Evolutionary conservation across 2,113 vertebrate species (phyloP).

Genomic region (Arenaria interpres): DNA sequence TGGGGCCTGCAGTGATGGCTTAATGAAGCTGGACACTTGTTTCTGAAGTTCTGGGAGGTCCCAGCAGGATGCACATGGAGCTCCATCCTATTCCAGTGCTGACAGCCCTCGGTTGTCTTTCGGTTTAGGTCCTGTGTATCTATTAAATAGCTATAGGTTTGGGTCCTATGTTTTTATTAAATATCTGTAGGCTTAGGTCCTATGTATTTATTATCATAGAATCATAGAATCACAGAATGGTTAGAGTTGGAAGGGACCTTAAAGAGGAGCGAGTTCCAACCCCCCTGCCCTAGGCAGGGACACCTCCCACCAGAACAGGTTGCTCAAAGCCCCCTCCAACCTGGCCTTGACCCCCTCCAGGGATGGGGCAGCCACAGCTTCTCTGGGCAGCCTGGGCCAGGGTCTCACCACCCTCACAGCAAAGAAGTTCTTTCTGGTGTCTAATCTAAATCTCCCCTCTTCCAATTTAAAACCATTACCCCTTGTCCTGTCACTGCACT

Average conservation of each 20-base stretch:
- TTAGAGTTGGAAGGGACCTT: background rate
- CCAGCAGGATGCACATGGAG: background rate
- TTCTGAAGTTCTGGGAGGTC: background rate
- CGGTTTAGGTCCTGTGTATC: background rate
- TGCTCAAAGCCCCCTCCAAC: background rate
- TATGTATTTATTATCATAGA: background rate
- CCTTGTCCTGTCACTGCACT: too few relatives aligned
- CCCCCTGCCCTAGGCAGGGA: background rate
- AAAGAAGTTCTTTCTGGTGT: too few relatives aligned
- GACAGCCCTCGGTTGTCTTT: background rate
- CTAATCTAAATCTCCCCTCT: too few relatives aligned
- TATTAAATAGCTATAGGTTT: background rate
- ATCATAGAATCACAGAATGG: too few relatives aligned
- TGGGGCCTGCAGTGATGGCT: background rate
- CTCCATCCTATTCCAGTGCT: background rate
- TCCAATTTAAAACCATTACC: too few relatives aligned
- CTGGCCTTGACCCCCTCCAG: background rate
- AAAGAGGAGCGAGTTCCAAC: background rate
- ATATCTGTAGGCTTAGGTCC: background rate
- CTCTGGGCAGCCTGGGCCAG: background rate
- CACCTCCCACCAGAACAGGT: too few relatives aligned
- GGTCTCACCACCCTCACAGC: background rate
- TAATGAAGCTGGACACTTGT: rapidly evolving
- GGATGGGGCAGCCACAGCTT: background rate
- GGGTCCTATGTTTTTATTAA: background rate